Evolutionary conservation across 2,888 invertebrate species (phyloP).

Genomic region (Cerastis leucographa): DNA sequence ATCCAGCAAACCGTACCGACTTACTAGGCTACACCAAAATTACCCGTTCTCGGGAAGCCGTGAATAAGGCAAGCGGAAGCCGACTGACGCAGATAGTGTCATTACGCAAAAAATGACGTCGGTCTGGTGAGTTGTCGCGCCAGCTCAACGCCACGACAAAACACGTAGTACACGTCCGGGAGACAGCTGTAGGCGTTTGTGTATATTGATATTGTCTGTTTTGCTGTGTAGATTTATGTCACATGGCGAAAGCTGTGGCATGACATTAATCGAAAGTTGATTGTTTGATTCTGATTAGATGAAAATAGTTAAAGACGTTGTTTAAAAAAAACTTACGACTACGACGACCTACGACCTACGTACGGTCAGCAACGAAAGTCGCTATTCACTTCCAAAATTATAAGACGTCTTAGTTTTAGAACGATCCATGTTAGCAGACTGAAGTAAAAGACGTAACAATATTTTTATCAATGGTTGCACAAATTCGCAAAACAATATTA

Average conservation of each 20-base stretch:
- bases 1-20: slow-evolving; percentile 40
- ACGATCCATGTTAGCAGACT: no score
- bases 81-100: slow-evolving; percentile 59
- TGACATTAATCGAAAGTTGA: not conserved
- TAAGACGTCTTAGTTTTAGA: no score
- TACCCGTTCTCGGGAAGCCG: slow-evolving; percentile 55
- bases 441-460: no score
- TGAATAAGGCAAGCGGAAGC: slow-evolving; percentile 63
- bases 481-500: no score
- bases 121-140: slow-evolving; percentile 47
- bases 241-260: not conserved
- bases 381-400: no score
- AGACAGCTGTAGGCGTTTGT: slow-evolving; percentile 25
- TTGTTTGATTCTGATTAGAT: not conserved
- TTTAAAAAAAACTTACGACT: not conserved
- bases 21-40: slow-evolving; percentile 51
- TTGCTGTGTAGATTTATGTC: not conserved
- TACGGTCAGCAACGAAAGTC: no score
- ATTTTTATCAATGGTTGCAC: no score
- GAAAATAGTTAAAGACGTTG: not conserved
- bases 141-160: slow-evolving; percentile 53
- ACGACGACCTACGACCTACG: no score
- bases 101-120: slow-evolving; percentile 61
- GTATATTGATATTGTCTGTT: slow-evolving; percentile 32
- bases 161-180: slow-evolving; percentile 54